Percentiles rank a stretch among this genome's conserved stretches.
Conservation (phyloP, 1,140 invertebrate genomes). For the Drosophila yakuba region DNA sequence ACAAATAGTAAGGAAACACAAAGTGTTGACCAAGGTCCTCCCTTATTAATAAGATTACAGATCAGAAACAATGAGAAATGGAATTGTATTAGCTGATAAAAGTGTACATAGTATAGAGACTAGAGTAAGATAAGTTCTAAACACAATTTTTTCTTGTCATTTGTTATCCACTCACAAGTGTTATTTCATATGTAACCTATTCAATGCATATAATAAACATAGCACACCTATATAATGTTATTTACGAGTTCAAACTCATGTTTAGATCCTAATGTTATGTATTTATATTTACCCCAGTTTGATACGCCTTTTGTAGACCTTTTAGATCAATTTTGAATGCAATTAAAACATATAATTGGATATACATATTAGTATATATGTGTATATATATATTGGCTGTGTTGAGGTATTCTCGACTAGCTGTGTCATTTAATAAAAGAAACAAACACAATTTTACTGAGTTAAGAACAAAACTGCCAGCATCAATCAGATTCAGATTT, state of each 20-base stretch:
- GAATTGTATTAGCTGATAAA: slow-evolving; percentile 24
- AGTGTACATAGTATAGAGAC: slow-evolving; percentile 31
- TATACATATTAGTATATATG: neutral
- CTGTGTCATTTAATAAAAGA: slow-evolving; percentile 24
- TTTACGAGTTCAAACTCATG: slow-evolving; percentile 10
- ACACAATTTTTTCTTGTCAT: slow-evolving; percentile 3
- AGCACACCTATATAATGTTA: slow-evolving; percentile 30
- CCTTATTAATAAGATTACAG: neutral
- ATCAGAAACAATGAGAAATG: slow-evolving; percentile 1
- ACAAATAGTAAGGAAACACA: slow-evolving; percentile 12
- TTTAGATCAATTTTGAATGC: slow-evolving; percentile 57
- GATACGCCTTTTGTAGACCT: slow-evolving; percentile 45
- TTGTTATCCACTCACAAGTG: neutral
- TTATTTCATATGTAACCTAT: slow-evolving; percentile 3
- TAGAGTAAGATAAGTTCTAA: slow-evolving; percentile 28
- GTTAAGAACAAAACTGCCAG: slow-evolving; percentile 22
- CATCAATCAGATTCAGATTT: slow-evolving; percentile 32
- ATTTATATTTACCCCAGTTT: slow-evolving; percentile 35
- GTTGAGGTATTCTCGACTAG: slow-evolving; percentile 10
- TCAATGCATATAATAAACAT: slow-evolving; percentile 3
- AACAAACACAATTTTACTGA: slow-evolving; percentile 72
- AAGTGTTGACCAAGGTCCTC: slow-evolving; percentile 2
- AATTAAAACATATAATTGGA: slow-evolving; percentile 28
- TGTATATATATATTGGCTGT: slow-evolving; percentile 7
- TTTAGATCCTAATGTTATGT: slow-evolving; percentile 21